Percentiles rank a stretch among this genome's conserved stretches.
Conservation (phyloP, 2,797 vertebrate species). For the Glyptemys insculpta region DNA sequence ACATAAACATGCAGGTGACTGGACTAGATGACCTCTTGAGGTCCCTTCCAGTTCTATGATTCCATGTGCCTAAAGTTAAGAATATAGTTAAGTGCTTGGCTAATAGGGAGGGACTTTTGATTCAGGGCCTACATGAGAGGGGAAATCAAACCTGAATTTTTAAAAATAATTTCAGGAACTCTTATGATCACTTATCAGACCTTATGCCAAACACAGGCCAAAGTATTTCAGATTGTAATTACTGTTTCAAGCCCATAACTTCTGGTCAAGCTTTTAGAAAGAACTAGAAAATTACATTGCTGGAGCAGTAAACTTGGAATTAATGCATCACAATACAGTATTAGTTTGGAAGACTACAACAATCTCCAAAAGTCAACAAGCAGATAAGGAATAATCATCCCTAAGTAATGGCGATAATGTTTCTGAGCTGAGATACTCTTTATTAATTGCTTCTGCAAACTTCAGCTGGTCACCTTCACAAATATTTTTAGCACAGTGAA, state of each 20-base stretch:
- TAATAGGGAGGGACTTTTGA: neutral
- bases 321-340: rapidly evolving
- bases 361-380: neutral
- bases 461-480: neutral
- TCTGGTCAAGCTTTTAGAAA: neutral
- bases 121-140: neutral
- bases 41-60: too few species aligned
- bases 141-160: neutral
- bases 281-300: neutral
- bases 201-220: neutral
- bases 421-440: neutral
- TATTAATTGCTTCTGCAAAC: neutral
- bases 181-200: neutral
- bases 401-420: neutral
- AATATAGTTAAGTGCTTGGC: neutral
- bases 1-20: neutral
- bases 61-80: neutral
- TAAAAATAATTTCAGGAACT: neutral
- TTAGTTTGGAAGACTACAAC: neutral
- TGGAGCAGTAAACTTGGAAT: neutral
- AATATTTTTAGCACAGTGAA: neutral
- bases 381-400: rapidly evolving
- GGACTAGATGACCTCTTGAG: too few species aligned
- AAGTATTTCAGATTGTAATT: neutral
- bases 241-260: neutral